Conservation (phyloP, 2,113 vertebrate genomes). For the Thinocorus orbignyianus region DNA sequence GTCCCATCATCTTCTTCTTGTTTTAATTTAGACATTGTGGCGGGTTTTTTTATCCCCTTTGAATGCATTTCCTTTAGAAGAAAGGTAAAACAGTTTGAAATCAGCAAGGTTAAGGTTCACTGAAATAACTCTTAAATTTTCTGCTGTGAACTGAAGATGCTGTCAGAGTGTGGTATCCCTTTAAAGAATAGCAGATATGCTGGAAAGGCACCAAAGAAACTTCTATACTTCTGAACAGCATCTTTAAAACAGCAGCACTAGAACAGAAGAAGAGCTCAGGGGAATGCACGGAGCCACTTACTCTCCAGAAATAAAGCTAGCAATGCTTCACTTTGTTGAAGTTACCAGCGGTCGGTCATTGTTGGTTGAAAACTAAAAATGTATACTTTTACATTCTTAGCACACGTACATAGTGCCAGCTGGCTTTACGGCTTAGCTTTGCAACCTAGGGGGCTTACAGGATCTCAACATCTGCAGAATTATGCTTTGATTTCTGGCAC, state of each 20-base stretch:
- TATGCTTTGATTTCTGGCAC: slow-evolving; percentile 73
- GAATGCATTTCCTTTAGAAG: neutral
- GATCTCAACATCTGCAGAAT: slow-evolving; percentile 73
- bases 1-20: neutral
- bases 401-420: slow-evolving; percentile 52
- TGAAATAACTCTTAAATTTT: slow-evolving; percentile 30
- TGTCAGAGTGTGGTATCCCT: neutral
- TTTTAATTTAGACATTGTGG: neutral
- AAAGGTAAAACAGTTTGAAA: slow-evolving; percentile 8
- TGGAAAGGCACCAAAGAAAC: slow-evolving; percentile 54
- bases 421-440: slow-evolving; percentile 52
- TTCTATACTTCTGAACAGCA: slow-evolving; percentile 26
- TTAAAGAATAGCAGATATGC: slow-evolving; percentile 51
- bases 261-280: slow-evolving; percentile 24
- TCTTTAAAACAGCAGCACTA: slow-evolving; percentile 59
- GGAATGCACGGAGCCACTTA: slow-evolving; percentile 50
- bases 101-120: neutral
- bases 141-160: neutral
- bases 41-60: neutral
- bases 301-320: slow-evolving; percentile 37
- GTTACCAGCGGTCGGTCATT: slow-evolving; percentile 59
- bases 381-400: slow-evolving; percentile 71
- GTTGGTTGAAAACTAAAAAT: slow-evolving; percentile 69
- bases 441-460: slow-evolving; percentile 64
- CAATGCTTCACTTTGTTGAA: slow-evolving; percentile 41